Conservation (phyloP, 2,888 invertebrate genomes). For the Phalangium opilio region DNA sequence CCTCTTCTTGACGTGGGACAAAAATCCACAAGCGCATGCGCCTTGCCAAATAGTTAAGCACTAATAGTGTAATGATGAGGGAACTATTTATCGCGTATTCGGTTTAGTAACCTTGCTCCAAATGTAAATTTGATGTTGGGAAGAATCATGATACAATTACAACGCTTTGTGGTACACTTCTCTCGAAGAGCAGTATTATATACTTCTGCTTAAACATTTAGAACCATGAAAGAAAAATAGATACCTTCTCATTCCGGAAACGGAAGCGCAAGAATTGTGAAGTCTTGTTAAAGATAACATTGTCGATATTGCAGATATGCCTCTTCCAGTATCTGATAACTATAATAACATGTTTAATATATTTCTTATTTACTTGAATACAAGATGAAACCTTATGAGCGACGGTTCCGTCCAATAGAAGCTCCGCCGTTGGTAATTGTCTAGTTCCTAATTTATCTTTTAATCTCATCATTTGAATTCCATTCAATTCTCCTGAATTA, state of each 20-base stretch:
- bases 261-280: constrained; percentile 37
- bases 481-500: constrained; percentile 32
- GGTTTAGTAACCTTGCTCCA: no score
- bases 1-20: no score
- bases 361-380: not conserved
- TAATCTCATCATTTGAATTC: constrained; percentile 37
- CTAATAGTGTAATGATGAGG: no score
- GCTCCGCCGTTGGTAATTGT: constrained; percentile 41
- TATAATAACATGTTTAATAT: constrained; percentile 14
- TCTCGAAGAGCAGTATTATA: no score
- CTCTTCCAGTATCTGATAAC: constrained; percentile 36
- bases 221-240: no score
- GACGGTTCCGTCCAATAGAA: constrained; percentile 37
- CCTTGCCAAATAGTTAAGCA: no score
- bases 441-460: constrained; percentile 42
- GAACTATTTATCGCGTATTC: no score
- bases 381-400: constrained; percentile 31
- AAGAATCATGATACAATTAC: no score
- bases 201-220: no score
- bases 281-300: constrained; percentile 41
- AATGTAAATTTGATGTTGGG: no score
- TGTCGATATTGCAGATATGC: constrained; percentile 37
- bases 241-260: constrained; percentile 35
- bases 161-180: no score
- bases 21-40: no score